Evolutionary conservation across 2,888 invertebrate genomes (phyloP), one percentile per base, ranked within the genome.

Genomic region (Hyles lineata): DNA sequence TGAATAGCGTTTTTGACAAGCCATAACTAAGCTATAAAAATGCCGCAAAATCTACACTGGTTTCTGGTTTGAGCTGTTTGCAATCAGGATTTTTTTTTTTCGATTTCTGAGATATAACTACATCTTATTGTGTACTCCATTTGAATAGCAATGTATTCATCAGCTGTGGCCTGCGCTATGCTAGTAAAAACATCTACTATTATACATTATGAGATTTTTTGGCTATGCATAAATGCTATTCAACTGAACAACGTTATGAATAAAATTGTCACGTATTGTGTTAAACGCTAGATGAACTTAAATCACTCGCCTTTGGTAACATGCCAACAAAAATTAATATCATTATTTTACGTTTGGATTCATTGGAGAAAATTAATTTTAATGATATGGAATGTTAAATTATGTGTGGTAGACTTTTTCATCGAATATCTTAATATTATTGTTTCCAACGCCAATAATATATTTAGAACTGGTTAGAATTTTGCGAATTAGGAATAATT

Each of bases 241-340:
- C 50, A 67, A 67, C 21, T 67, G 23, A 67, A 67, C 67, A 50
- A 50, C 43, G 50, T 17, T 17, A 21, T 50, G 1, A 17, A 43
- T 43, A 63, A 55, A 63, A 67, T 50, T 67, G 23, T 67, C 67
- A 75, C 73, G 78, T 78, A 76, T 76, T 79, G 80, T 82, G 82
- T 76, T 74, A 73, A 73, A 75, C 74, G 78, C 63, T 67, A 67
- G 63, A 67, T 21, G 23, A 15, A 43, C 43, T 11, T 21, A 67
- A 67, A 43, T 15, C 43, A 67, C 63, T 67, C 63, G 63, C 63
- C 63, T 67, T 67, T n/a, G 35, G 63, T 50, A n/a, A 11, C 15
- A 21, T 15, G 35, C 17, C 25, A 25, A 60, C 11, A 60, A 23
- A 21, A 67, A 67, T 43, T 55, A 15, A 43, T 21, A 11, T 35